Evolutionary conservation across 2,113 vertebrate species (phyloP).

Genomic region (Sprattus sprattus): DNA sequence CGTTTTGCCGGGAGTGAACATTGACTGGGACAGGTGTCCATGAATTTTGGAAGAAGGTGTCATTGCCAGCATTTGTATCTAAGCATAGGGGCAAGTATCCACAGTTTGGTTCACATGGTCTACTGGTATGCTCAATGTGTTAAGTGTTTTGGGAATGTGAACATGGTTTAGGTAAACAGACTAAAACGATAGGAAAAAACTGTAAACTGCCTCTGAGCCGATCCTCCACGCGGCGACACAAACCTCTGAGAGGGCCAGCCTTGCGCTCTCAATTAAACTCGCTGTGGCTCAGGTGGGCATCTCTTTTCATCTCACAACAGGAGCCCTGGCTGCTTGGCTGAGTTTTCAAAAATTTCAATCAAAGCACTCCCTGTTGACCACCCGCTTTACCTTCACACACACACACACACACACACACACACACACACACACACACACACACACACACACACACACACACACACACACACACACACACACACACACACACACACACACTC

Average conservation of each 20-base stretch:
- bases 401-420: not conserved
- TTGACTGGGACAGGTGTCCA: too few relatives aligned
- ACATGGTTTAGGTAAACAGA: too few relatives aligned
- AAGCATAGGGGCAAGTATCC: too few relatives aligned
- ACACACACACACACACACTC: not conserved
- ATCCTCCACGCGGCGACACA: not conserved
- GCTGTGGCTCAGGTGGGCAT: not conserved
- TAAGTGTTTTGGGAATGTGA: too few relatives aligned
- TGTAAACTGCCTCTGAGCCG: not conserved
- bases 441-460: not conserved
- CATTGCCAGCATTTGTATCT: too few relatives aligned
- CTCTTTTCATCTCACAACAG: not conserved
- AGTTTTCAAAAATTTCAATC: slow-evolving; percentile 1
- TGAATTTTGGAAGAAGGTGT: too few relatives aligned
- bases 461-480: not conserved
- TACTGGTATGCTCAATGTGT: too few relatives aligned
- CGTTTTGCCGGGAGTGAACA: too few relatives aligned
- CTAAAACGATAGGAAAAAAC: too few relatives aligned
- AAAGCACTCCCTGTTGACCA: not conserved
- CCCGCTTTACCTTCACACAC: not conserved
- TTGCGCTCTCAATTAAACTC: not conserved
- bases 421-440: not conserved
- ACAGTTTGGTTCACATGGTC: too few relatives aligned
- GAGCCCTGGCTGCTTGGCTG: not conserved
- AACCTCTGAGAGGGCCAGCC: not conserved